Evolutionary conservation across 1,140 invertebrate species (phyloP).

Genomic region (Drosophila eugracilis): DNA sequence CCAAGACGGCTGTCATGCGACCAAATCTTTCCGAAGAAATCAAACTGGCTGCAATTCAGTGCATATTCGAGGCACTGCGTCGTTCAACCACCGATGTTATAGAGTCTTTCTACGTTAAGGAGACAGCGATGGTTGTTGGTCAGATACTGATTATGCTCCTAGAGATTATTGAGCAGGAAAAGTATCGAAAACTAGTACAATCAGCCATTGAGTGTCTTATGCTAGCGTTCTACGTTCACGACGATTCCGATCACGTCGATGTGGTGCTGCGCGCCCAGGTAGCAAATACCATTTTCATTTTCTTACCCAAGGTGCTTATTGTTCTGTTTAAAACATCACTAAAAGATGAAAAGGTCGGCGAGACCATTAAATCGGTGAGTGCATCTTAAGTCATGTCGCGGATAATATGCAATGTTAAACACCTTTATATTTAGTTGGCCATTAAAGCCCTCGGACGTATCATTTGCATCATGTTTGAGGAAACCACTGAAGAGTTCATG

Average conservation of each 20-base stretch:
- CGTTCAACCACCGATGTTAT: conserved; percentile 69
- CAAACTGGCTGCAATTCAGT: conserved; percentile 69
- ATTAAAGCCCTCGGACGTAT: conserved; percentile 75
- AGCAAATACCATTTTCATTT: conserved; percentile 74
- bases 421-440: conserved; percentile 40
- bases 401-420: background rate
- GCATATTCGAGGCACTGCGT: conserved; percentile 54
- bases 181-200: conserved; percentile 65
- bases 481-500: conserved; percentile 62
- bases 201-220: conserved; percentile 65
- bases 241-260: conserved; percentile 70
- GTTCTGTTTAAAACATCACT: conserved; percentile 60
- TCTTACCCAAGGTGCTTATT: conserved; percentile 74
- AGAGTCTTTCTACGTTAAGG: conserved; percentile 67
- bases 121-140: conserved; percentile 54
- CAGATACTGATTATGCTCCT: conserved; percentile 68
- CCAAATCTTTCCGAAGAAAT: conserved; percentile 77
- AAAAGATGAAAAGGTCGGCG: conserved; percentile 73
- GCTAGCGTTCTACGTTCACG: conserved; percentile 75
- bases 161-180: conserved; percentile 68
- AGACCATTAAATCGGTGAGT: conserved; percentile 72
- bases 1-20: conserved; percentile 31
- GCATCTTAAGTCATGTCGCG: background rate
- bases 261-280: conserved; percentile 78
- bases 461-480: conserved; percentile 75